Base-by-base conservation (phyloP, 2,888 invertebrate genomes). In the Augiades crinisus region DNA sequence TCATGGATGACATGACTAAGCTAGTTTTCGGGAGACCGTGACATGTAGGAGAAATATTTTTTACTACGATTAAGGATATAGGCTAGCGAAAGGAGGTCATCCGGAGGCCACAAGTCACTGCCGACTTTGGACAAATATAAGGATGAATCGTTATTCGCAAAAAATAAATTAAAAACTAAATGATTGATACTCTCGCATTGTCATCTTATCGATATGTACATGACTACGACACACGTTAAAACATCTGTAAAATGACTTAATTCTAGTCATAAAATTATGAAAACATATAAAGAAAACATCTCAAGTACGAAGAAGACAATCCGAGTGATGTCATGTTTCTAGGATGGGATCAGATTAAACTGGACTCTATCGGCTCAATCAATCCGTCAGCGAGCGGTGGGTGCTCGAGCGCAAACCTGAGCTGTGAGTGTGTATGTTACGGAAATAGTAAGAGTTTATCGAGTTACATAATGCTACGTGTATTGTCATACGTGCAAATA, bases 271-370 rank as follows among this genome's bases (percentile, higher is more conserved):
- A 12, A 5, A 12, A 27, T 10, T 27, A 10, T 27, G n/a, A 27
- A 27, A 27, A 21, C 2, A 19, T 8, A 10, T 14, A n/a, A 21
- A 21, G 19, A 22, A 24, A 14, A 8, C n/a, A 17, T 30, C 43
- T 31, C 30, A n/a, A 17, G 19, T 30, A 43, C 43, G 41, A 14
- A 16, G 41, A 27, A 10, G 27, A 22, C 16, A 10, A 17, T 17
- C 16, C 41, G 27, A 27, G 16, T 43, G 3, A 43, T 27, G 43
- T 30, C 43, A 43, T 41, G 27, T 27, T 41, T 27, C 40, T 41
- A 41, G 40, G 40, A 41, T 41, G 27, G 14, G 27, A 41, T 41
- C 27, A 16, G 22, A 27, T 41, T 27, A 27, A 27, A 16, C 40
- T 16, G 43, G 12, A 30, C 27, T 43, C 17, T 30, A 31, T 30